Conservation (phyloP, 2,888 invertebrate genomes). For the Agrotis puta region DNA sequence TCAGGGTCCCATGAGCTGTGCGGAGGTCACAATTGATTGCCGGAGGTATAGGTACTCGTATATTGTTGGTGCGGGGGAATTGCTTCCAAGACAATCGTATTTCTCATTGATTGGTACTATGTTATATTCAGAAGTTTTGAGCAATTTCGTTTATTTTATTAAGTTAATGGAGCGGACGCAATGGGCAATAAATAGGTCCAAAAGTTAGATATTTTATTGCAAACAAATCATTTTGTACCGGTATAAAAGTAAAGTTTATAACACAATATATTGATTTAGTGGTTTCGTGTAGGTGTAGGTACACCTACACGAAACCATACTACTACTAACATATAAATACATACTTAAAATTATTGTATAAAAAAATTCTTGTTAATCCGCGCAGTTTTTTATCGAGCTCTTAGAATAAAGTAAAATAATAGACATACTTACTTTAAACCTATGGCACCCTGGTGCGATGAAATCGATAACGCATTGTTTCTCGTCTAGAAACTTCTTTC, state of each 20-base stretch:
- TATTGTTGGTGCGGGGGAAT: neutral
- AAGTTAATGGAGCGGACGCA: slow-evolving; percentile 12
- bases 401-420: slow-evolving; percentile 2
- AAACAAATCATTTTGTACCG: slow-evolving; percentile 26
- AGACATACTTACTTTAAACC: neutral
- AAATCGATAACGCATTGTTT: neutral
- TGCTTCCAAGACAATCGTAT: neutral
- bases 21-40: slow-evolving; percentile 23
- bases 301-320: no score
- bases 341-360: no score
- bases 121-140: slow-evolving; percentile 8
- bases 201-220: slow-evolving; percentile 37
- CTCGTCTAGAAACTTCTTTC: neutral
- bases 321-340: no score
- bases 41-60: no score
- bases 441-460: slow-evolving; percentile 4
- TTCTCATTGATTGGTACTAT: slow-evolving; percentile 4
- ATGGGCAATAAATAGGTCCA: slow-evolving; percentile 15
- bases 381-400: neutral
- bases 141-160: slow-evolving; percentile 19
- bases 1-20: slow-evolving; percentile 34
- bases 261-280: slow-evolving; percentile 14
- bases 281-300: neutral
- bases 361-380: neutral
- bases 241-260: slow-evolving; percentile 14